Conservation (phyloP, 2,797 vertebrate genomes). For the Sebastes iracundus region DNA sequence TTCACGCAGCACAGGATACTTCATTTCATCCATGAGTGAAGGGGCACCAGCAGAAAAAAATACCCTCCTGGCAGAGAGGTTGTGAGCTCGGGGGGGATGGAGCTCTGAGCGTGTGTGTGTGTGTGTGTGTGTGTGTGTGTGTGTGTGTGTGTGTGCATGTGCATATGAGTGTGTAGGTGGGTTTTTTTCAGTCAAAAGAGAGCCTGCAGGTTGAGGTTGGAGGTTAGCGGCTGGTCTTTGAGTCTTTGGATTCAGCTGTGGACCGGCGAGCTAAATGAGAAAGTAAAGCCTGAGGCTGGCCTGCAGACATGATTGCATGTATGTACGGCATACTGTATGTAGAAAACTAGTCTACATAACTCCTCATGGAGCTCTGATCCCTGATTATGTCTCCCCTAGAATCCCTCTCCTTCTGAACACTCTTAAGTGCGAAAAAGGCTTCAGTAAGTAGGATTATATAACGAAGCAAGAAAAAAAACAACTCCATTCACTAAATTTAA, state of each 20-base stretch:
- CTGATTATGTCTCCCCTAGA: not conserved
- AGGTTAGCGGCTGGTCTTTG: constrained; percentile 37
- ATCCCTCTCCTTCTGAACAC: constrained; percentile 5
- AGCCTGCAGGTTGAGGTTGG: constrained; percentile 40
- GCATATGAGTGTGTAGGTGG: constrained; percentile 8
- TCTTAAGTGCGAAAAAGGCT: not conserved
- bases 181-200: constrained; percentile 21
- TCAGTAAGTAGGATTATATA: constrained; percentile 7
- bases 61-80: constrained; percentile 21
- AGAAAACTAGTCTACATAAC: not conserved
- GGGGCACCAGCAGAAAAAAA: constrained; percentile 54
- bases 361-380: constrained; percentile 9
- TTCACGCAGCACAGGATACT: constrained; percentile 72
- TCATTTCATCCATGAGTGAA: constrained; percentile 83
- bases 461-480: constrained; percentile 11
- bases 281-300: constrained; percentile 36
- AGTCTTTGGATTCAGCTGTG: constrained; percentile 62
- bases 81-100: not conserved
- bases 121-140: not conserved
- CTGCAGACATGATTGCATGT: constrained; percentile 31
- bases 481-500: constrained; percentile 7
- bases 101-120: not conserved
- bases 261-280: constrained; percentile 39
- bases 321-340: not conserved
- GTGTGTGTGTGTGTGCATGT: constrained; percentile 1